These are phyloP conservation scores for Auanema freiburgensis DNA, from an alignment of 2,888 invertebrate species.

Conservation along the genomic window DNA sequence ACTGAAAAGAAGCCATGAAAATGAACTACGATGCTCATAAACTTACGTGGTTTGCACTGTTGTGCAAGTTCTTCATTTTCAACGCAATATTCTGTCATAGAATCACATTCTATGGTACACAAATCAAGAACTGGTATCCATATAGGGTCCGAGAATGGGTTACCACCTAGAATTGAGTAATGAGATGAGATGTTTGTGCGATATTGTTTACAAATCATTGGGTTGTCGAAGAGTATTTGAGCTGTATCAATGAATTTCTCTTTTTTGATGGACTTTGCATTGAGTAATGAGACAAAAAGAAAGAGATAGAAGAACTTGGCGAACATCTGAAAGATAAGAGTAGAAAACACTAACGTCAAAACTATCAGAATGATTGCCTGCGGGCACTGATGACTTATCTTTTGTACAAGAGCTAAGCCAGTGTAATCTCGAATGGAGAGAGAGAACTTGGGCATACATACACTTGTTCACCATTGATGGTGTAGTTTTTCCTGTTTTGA, in stretches of 20 bases:
- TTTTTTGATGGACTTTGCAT: neutral
- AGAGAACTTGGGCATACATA: too few species aligned
- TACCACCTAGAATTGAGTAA: conserved; percentile 42
- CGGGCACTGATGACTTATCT: too few species aligned
- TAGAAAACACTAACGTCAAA: too few species aligned
- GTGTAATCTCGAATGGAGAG: too few species aligned
- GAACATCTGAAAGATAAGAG: conserved; percentile 3
- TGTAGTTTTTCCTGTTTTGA: too few species aligned
- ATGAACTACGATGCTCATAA: neutral
- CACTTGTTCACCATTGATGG: too few species aligned
- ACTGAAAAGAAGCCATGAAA: conserved; percentile 26
- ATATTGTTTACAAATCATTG: neutral
- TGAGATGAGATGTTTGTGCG: neutral
- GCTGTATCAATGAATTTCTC: too few species aligned
- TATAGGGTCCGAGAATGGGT: conserved; percentile 58
- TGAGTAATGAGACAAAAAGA: neutral
- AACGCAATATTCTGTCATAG: conserved; percentile 53
- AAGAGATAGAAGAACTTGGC: neutral
- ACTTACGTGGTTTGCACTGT: conserved; percentile 54
- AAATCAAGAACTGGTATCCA: conserved; percentile 62
- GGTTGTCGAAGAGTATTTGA: too few species aligned
- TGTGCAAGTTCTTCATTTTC: conserved; percentile 59
- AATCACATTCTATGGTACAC: conserved; percentile 52
- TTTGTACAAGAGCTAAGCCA: too few species aligned
- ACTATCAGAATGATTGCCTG: too few species aligned